These are phyloP conservation scores for Hecatera dysodea DNA, from an alignment of 2,888 invertebrate species.

Conservation along the genomic window DNA sequence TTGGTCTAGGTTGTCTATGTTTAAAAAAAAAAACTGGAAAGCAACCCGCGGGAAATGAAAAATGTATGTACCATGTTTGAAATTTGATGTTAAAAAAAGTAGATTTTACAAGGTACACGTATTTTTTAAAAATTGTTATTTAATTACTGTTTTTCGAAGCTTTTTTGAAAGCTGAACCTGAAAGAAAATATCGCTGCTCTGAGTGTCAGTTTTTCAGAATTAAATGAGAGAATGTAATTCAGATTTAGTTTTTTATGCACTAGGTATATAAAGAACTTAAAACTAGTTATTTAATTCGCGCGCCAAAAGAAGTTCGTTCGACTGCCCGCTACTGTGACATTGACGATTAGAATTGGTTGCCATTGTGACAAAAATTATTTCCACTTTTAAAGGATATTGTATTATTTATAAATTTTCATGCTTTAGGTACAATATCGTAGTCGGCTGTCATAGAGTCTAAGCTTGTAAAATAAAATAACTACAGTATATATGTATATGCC, in stretches of 20 bases:
- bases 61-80: not conserved
- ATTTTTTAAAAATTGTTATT: not conserved
- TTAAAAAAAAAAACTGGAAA: not conserved
- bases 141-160: not conserved
- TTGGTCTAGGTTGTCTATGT: slow-evolving; percentile 1
- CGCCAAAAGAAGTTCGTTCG: not conserved
- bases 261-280: not conserved
- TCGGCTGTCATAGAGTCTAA: too few relatives aligned
- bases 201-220: too few relatives aligned
- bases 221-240: not conserved
- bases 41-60: not conserved
- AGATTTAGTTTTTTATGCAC: too few relatives aligned
- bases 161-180: not conserved
- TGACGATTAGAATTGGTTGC: slow-evolving; percentile 1
- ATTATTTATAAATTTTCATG: not conserved
- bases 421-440: too few relatives aligned
- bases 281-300: not conserved
- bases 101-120: not conserved
- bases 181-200: not conserved
- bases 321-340: not conserved
- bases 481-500: too few relatives aligned
- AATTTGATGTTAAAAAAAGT: not conserved
- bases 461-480: too few relatives aligned
- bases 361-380: not conserved
- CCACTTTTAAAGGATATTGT: not conserved